Conservation (phyloP, 2,888 invertebrate genomes). For the Drymonia ruficornis region DNA sequence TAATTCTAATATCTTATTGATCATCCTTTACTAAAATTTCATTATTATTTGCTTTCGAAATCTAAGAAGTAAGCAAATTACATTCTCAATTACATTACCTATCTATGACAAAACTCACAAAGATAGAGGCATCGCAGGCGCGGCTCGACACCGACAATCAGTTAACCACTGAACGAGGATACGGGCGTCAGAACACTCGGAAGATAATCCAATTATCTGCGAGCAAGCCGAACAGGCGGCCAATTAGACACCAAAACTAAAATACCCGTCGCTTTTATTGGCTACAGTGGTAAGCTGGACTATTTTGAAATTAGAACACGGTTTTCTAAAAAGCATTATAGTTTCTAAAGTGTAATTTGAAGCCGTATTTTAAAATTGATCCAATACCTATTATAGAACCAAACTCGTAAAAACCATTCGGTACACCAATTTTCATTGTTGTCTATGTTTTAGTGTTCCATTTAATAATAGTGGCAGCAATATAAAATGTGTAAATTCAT, state of each 20-base stretch:
- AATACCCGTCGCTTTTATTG: conserved; percentile 38
- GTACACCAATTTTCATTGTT: too few relatives aligned
- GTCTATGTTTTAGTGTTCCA: too few relatives aligned
- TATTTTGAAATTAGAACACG: conserved; percentile 16
- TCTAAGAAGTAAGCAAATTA: conserved; percentile 28
- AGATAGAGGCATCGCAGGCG: conserved; percentile 23
- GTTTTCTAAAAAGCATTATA: conserved; percentile 6
- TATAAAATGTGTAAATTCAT: too few relatives aligned
- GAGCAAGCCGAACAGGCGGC: conserved; percentile 51
- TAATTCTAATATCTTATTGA: too few relatives aligned
- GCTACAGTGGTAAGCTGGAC: conserved; percentile 17
- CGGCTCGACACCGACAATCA: conserved; percentile 34
- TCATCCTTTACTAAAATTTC: too few relatives aligned
- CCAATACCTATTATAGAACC: too few relatives aligned
- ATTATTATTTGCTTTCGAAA: conserved; percentile 16
- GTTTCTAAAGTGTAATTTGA: too few relatives aligned
- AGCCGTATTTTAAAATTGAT: too few relatives aligned
- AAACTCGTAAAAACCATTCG: too few relatives aligned
- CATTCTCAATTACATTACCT: conserved; percentile 36
- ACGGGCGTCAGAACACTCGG: conserved; percentile 48
- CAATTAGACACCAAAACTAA: conserved; percentile 59
- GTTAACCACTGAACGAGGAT: conserved; percentile 49
- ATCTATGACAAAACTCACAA: conserved; percentile 36
- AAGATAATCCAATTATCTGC: conserved; percentile 63
- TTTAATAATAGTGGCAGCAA: too few relatives aligned